Evolutionary conservation across 2,113 vertebrate species (phyloP).

Genomic region (Bucco capensis): DNA sequence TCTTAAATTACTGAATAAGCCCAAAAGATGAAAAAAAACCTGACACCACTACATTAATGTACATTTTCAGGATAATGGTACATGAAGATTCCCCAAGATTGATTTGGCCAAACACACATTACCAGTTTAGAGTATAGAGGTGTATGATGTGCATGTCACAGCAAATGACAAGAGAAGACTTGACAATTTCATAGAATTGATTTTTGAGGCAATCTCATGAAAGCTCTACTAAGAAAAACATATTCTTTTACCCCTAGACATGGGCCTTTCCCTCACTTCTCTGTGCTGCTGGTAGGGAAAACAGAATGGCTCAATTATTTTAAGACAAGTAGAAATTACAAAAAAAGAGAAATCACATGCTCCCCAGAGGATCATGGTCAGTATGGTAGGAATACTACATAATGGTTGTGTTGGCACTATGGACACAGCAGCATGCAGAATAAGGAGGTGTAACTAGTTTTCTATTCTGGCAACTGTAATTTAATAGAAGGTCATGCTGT

Average conservation of each 20-base stretch:
- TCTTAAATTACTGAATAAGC: background rate
- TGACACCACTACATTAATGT: background rate
- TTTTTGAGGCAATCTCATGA: background rate
- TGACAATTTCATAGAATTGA: background rate
- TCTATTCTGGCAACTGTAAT: background rate
- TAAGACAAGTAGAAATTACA: background rate
- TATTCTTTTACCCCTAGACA: background rate
- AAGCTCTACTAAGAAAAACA: background rate
- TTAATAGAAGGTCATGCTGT: background rate
- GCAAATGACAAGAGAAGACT: background rate
- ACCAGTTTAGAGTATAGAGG: background rate
- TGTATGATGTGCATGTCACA: background rate
- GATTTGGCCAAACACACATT: background rate
- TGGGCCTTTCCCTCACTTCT: background rate
- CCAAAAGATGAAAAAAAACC: background rate
- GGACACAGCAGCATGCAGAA: background rate
- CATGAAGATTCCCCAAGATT: background rate
- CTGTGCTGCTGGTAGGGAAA: background rate
- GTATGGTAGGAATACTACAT: background rate
- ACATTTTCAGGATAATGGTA: background rate
- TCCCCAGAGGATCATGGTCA: accelerated
- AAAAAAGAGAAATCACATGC: background rate
- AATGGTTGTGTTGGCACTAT: background rate
- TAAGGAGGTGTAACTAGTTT: background rate
- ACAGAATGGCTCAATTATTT: background rate